These are phyloP conservation scores for Acipenser transmontanus DNA, from an alignment of 2,797 vertebrate genomes.

Conservation along the genomic window DNA sequence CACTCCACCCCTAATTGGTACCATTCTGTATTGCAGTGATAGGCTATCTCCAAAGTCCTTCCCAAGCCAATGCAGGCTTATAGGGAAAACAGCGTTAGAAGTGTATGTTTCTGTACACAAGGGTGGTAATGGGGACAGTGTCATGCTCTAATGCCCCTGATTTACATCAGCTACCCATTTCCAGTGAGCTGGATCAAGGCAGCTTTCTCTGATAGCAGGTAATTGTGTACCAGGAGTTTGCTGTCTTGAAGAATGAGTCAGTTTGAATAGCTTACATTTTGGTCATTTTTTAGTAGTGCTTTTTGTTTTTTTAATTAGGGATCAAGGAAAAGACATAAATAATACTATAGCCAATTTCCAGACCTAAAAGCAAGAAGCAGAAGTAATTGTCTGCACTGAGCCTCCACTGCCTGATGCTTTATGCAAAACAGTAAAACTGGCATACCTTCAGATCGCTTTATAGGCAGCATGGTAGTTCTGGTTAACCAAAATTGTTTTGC, in stretches of 20 bases:
- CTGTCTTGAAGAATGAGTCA: not conserved
- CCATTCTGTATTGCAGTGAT: not conserved
- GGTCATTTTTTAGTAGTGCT: not conserved
- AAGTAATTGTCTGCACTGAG: constrained; percentile 62
- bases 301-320: not conserved
- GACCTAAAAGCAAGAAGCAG: constrained; percentile 61
- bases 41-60: not conserved
- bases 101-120: not conserved
- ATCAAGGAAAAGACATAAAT: not conserved
- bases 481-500: constrained; percentile 92
- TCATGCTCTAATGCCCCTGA: not conserved
- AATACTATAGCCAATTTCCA: no score
- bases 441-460: constrained; percentile 71
- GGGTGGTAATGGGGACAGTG: not conserved
- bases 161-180: constrained; percentile 1
- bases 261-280: not conserved
- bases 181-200: not conserved
- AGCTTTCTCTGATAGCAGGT: not conserved
- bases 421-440: constrained; percentile 62
- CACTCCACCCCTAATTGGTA: constrained; percentile 3
- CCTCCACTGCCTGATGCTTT: constrained; percentile 68
- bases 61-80: not conserved
- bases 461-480: constrained; percentile 71
- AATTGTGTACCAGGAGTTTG: constrained; percentile 2
- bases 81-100: not conserved